A percentile compares a stretch with the other conserved stretches of the same genome.
Evolutionary conservation across 53 echinoderm and acorn worm species (phyloP).

Genomic region (Paracentrotus lividus): DNA sequence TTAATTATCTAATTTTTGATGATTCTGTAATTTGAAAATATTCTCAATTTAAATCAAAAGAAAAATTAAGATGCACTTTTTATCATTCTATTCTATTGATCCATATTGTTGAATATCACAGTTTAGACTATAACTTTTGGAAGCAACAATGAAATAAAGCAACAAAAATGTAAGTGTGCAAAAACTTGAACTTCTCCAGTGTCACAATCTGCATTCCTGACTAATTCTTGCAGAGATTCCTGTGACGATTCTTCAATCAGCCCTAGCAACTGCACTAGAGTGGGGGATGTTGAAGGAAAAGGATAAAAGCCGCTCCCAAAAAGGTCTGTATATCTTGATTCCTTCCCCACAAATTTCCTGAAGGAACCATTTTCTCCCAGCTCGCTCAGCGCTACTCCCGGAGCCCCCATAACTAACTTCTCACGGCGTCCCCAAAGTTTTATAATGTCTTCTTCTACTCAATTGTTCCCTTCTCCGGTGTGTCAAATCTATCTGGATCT

Average conservation of each 20-base stretch:
- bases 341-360: conserved; percentile 86
- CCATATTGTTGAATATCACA: too few species aligned
- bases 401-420: conserved; percentile 82
- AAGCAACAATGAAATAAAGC: too few species aligned
- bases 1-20: too few species aligned
- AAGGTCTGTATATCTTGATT: conserved; percentile 81
- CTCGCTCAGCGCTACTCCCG: conserved; percentile 93
- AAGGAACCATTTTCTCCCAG: conserved; percentile 84
- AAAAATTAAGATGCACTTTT: too few species aligned
- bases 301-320: conserved; percentile 94
- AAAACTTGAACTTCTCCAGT: too few species aligned
- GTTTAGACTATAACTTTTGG: too few species aligned
- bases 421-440: neutral
- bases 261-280: conserved; percentile 85
- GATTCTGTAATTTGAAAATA: too few species aligned
- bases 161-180: too few species aligned
- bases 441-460: neutral
- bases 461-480: neutral
- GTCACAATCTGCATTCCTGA: conserved; percentile 46
- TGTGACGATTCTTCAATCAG: conserved; percentile 88
- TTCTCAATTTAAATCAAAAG: too few species aligned
- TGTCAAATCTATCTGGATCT: neutral
- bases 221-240: conserved; percentile 90
- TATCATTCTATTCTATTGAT: too few species aligned
- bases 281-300: conserved; percentile 95